Conservation (phyloP, 2,888 invertebrate species). For the Cryptophagus acutangulus region DNA sequence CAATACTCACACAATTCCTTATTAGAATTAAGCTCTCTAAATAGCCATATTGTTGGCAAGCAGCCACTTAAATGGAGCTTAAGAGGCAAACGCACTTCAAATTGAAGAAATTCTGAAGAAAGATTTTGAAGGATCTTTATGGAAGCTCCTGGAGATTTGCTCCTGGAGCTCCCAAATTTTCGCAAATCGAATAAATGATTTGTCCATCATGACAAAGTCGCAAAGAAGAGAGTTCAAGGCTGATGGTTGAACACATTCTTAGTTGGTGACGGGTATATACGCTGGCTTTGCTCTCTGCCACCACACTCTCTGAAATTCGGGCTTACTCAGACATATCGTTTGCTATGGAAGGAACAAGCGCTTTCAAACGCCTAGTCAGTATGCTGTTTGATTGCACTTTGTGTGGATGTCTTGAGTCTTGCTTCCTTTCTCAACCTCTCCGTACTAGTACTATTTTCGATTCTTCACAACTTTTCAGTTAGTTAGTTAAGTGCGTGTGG, state of each 20-base stretch:
- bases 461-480: neutral
- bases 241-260: conserved; percentile 25
- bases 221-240: conserved; percentile 22
- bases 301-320: conserved; percentile 21
- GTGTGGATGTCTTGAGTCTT: neutral
- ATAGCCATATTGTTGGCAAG: too few species aligned
- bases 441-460: neutral
- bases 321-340: conserved; percentile 19
- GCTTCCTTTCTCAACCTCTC: neutral
- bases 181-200: neutral
- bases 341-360: neutral
- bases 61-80: neutral
- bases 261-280: conserved; percentile 20
- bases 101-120: neutral
- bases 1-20: too few species aligned
- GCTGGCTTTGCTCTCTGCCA: conserved; percentile 4
- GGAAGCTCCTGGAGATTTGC: neutral
- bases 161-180: too few species aligned
- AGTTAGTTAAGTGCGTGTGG: neutral
- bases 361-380: conserved; percentile 4
- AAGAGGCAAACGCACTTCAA: neutral
- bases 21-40: too few species aligned
- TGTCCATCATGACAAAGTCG: too few species aligned
- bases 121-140: neutral
- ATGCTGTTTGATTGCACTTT: neutral